These are phyloP conservation scores for Melanaphis sacchari DNA, from an alignment of 1,140 invertebrate genomes.

Conservation along the genomic window DNA sequence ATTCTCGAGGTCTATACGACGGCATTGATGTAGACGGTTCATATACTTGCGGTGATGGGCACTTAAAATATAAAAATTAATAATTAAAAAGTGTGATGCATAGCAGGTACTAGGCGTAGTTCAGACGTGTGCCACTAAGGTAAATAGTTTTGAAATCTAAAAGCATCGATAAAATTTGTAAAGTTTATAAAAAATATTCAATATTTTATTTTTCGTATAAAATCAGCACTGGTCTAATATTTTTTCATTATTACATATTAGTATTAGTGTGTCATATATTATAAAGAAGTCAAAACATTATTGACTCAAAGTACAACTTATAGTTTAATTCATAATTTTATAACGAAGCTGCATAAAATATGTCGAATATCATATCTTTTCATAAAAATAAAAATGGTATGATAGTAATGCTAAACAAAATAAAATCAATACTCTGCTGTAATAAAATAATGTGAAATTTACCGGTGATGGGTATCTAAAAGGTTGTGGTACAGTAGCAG, in stretches of 20 bases:
- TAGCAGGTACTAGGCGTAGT: background rate
- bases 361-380: too few species aligned
- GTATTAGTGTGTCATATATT: too few species aligned
- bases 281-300: background rate
- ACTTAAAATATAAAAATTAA: background rate
- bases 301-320: too few species aligned
- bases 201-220: background rate
- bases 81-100: background rate
- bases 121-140: background rate
- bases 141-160: background rate
- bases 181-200: background rate
- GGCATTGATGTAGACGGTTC: background rate
- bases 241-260: too few species aligned
- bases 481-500: background rate
- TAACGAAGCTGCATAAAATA: too few species aligned
- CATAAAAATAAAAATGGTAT: too few species aligned
- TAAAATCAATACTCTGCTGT: background rate
- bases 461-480: slow-evolving; percentile 49
- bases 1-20: slow-evolving; percentile 29
- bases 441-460: background rate
- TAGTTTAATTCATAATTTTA: background rate
- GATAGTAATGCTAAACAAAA: too few species aligned
- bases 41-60: slow-evolving; percentile 44
- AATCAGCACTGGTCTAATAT: background rate
- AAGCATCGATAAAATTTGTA: background rate